These are phyloP conservation scores for Procambarus virginalis DNA, from an alignment of 1,140 invertebrate species.

Conservation along the genomic window DNA sequence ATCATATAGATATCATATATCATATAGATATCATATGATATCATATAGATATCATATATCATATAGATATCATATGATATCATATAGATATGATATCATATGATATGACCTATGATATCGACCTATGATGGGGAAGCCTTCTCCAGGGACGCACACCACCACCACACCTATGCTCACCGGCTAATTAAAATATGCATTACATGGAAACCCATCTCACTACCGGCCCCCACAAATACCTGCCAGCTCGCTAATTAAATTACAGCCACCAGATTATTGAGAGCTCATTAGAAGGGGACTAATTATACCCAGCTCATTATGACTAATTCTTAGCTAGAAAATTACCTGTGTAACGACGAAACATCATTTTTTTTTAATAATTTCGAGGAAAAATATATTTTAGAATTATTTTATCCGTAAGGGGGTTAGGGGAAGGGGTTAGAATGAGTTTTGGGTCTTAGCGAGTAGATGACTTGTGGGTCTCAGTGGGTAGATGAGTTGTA, in stretches of 20 bases:
- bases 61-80: too few relatives aligned
- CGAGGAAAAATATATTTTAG: neutral
- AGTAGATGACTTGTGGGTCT: too few relatives aligned
- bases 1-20: too few relatives aligned
- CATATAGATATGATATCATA: too few relatives aligned
- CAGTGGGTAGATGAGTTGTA: too few relatives aligned
- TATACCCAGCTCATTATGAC: constrained; percentile 29
- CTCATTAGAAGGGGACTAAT: constrained; percentile 33
- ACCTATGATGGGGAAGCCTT: too few relatives aligned
- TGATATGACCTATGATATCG: too few relatives aligned
- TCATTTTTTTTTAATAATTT: neutral
- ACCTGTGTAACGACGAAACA: neutral
- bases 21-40: too few relatives aligned
- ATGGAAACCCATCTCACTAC: constrained; percentile 8
- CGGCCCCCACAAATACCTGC: constrained; percentile 17
- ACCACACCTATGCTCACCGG: neutral
- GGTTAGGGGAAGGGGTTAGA: too few relatives aligned
- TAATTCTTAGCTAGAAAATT: constrained; percentile 12
- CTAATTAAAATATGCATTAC: constrained; percentile 32
- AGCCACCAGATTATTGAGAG: constrained; percentile 19
- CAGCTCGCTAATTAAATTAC: constrained; percentile 26
- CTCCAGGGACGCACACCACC: neutral
- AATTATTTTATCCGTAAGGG: neutral
- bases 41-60: too few relatives aligned
- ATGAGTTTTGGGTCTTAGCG: too few relatives aligned